Conservation (phyloP, 2,888 invertebrate species). For the Oligia fasciuncula region DNA sequence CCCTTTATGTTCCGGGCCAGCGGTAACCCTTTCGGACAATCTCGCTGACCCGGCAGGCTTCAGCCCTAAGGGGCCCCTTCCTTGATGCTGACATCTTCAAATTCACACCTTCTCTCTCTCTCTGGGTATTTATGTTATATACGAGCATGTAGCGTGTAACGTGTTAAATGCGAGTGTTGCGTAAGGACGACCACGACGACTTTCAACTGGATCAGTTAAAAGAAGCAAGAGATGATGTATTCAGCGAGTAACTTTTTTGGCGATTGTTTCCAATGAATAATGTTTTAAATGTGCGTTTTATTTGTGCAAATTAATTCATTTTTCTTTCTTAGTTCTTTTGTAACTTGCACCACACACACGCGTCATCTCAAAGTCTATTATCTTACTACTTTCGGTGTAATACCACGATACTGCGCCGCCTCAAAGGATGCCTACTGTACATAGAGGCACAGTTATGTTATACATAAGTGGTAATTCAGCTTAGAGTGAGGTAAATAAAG, state of each 20-base stretch:
- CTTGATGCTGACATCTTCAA: no score
- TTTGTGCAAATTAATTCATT: not conserved
- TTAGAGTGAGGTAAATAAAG: conserved; percentile 21
- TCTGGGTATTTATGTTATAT: not conserved
- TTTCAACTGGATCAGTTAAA: not conserved
- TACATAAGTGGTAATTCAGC: conserved; percentile 26
- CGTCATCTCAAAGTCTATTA: conserved; percentile 67
- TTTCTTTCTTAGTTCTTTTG: not conserved
- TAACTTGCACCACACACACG: conserved; percentile 53
- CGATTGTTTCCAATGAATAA: not conserved
- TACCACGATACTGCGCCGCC: conserved; percentile 63
- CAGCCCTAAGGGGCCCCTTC: no score
- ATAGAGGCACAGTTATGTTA: conserved; percentile 18
- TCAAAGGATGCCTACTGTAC: conserved; percentile 34
- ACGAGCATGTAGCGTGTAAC: no score
- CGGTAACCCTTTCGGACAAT: no score
- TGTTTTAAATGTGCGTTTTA: not conserved
- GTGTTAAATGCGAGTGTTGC: not conserved
- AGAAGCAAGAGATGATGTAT: not conserved
- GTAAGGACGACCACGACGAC: not conserved
- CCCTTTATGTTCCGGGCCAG: no score
- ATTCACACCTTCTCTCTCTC: no score
- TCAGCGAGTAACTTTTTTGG: not conserved
- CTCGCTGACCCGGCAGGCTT: no score
- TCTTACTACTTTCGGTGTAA: conserved; percentile 69